These are phyloP conservation scores for Drosophila maculinotata DNA, from an alignment of 2,888 invertebrate genomes.

Conservation along the genomic window DNA sequence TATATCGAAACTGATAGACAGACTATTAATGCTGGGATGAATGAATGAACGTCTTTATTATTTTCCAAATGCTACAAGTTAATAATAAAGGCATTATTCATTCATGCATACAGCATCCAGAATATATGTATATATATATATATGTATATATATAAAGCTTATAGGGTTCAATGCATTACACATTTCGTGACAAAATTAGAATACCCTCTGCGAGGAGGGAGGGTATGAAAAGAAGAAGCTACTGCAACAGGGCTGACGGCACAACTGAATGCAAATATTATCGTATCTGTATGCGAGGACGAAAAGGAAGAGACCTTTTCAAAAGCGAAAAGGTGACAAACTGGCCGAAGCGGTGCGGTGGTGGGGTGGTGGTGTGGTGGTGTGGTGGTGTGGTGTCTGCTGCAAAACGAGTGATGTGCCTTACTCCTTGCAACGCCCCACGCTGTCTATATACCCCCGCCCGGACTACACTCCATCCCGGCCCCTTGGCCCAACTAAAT, in stretches of 20 bases:
- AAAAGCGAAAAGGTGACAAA: constrained; percentile 75
- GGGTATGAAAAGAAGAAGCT: constrained; percentile 27
- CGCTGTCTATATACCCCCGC: constrained; percentile 15
- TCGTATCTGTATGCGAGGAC: constrained; percentile 67
- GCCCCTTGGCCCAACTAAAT: constrained; percentile 61
- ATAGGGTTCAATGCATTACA: not conserved
- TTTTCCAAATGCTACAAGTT: too few relatives aligned
- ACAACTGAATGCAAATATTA: constrained; percentile 78
- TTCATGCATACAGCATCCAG: too few relatives aligned
- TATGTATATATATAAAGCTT: too few relatives aligned
- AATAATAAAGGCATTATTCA: too few relatives aligned
- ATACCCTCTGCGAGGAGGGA: not conserved
- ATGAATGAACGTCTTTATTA: too few relatives aligned
- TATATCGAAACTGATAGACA: too few relatives aligned
- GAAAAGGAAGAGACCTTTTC: constrained; percentile 46
- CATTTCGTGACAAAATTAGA: not conserved
- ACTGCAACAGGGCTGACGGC: constrained; percentile 59
- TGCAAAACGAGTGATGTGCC: constrained; percentile 17
- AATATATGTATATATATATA: too few relatives aligned
- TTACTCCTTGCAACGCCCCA: not conserved
- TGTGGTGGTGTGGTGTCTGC: not conserved
- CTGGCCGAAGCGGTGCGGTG: constrained; percentile 43
- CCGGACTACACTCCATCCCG: constrained; percentile 6
- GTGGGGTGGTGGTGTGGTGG: not conserved
- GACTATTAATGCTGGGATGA: too few relatives aligned